Evolutionary conservation across 2,113 vertebrate genomes (phyloP).

Genomic region (Elachura formosa): DNA sequence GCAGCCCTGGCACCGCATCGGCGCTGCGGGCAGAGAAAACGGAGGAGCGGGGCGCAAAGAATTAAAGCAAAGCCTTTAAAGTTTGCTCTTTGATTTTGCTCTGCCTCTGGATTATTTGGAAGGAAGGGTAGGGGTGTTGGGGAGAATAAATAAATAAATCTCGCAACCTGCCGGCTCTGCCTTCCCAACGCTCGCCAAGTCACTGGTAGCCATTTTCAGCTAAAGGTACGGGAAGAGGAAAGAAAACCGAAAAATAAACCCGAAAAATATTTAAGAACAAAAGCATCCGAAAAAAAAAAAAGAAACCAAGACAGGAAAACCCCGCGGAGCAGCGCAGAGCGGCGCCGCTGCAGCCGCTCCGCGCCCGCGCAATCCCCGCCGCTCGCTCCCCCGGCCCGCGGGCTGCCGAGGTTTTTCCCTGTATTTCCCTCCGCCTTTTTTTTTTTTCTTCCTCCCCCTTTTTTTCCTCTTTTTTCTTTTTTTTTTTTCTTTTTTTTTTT

Average conservation of each 20-base stretch:
- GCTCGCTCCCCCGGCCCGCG: background rate
- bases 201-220: constrained; percentile 45
- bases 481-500: too few relatives aligned
- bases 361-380: background rate
- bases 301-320: background rate
- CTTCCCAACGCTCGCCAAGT: background rate
- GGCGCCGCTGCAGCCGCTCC: background rate
- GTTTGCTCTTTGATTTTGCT: background rate
- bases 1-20: background rate
- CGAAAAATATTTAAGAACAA: background rate
- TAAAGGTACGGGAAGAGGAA: background rate
- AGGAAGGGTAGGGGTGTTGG: too few relatives aligned
- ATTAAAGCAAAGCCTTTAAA: background rate
- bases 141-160: background rate
- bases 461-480: fast-evolving
- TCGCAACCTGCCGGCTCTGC: background rate
- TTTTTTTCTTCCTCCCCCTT: fast-evolving
- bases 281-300: background rate
- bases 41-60: too few relatives aligned
- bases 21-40: background rate
- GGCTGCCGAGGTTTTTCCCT: background rate
- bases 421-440: fast-evolving
- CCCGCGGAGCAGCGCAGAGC: background rate
- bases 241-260: background rate
- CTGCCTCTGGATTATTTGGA: background rate